Evolutionary conservation across 2,113 vertebrate species (phyloP).

Genomic region (Dasyornis broadbenti): DNA sequence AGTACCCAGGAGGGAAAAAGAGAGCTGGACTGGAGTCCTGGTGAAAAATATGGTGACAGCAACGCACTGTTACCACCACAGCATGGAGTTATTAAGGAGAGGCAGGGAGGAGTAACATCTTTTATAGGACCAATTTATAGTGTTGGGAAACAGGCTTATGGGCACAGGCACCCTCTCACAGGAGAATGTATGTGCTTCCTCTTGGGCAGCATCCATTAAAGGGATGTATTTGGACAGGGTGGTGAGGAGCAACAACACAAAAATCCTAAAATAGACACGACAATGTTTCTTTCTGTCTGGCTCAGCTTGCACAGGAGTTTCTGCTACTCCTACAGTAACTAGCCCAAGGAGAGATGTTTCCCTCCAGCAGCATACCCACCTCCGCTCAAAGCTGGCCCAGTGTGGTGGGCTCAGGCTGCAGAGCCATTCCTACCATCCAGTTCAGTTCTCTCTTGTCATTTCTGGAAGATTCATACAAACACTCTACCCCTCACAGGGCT

Average conservation of each 20-base stretch:
- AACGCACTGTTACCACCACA: neutral
- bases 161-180: neutral
- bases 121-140: slow-evolving; percentile 13
- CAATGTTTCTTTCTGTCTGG: neutral
- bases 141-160: neutral
- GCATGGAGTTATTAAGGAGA: neutral
- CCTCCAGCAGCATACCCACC: neutral
- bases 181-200: slow-evolving; percentile 9
- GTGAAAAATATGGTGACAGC: neutral
- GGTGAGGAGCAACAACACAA: neutral
- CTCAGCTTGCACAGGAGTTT: neutral
- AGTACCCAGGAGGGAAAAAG: neutral
- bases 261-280: neutral
- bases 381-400: neutral
- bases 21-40: neutral
- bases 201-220: neutral
- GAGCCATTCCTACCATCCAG: neutral
- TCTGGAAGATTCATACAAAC: neutral
- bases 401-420: rapidly evolving
- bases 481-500: rapidly evolving
- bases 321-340: neutral
- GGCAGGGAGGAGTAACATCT: neutral
- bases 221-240: neutral
- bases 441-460: neutral
- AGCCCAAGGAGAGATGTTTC: neutral